Evolutionary conservation across 2,888 invertebrate genomes (phyloP), one percentile per base, ranked within the genome.

Genomic region (Tachina grossa): DNA sequence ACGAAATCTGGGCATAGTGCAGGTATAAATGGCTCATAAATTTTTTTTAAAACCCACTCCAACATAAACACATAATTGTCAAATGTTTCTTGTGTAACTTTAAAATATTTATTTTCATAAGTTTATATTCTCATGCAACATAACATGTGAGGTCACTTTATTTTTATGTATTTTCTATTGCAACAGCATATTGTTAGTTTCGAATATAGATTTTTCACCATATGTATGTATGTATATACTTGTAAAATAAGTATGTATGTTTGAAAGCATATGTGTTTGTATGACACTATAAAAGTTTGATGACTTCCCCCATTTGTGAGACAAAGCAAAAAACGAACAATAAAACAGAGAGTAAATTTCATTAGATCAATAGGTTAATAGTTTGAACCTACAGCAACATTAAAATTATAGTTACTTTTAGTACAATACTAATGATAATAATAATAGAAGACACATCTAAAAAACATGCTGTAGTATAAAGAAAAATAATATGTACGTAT

Each of bases 301-400:
- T 85, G 75, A 66, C 82, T 79, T 83, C 75, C 84, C 49, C 22
- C 22, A 43, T 22, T 69, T n/a, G 16, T 43, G 22, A 51, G 31
- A 53, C 65, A 57, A 81, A 59, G 69, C 10, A 22, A 8, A 31
- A 71, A 71, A 63, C 47, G 13, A 57, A 76, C 31, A 53, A 19
- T 11, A 75, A 77, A 51, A 74, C 53, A 49, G 45, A 78, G 63
- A 85, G 69, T 85, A 85, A 79, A 85, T 83, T 85, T 83, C 85
- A 85, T 85, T 83, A 85, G 85, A 85, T 85, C 85, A 85, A 85
- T 85, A 85, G 85, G 85, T 85, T 85, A 85, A 85, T 85, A 83
- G 83, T 71, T 82, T 82, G 71, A 82, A 85, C 85, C 78, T 79
- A 84, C 71, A 83, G 72, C 65, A 83, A 65, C 71, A 83, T 83